Evolutionary conservation across 1,140 invertebrate genomes (phyloP).

Genomic region (Trigoniulus corallinus): DNA sequence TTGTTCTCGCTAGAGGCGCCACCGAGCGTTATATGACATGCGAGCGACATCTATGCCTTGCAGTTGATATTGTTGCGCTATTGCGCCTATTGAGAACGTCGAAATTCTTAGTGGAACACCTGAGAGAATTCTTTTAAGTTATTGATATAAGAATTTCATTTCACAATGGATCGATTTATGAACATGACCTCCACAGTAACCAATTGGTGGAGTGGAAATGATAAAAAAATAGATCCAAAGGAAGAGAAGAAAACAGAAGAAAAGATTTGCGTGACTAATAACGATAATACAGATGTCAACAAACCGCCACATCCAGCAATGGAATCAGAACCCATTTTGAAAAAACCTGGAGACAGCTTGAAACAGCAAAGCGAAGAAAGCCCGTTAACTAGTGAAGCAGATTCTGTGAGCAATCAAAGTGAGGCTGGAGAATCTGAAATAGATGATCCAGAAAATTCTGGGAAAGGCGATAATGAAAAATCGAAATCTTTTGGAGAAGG

Average conservation of each 20-base stretch:
- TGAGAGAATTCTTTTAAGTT: no score
- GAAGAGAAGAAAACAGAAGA: conserved; percentile 1
- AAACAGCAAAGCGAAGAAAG: conserved; percentile 1
- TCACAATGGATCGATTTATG: conserved; percentile 3
- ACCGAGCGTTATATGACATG: no score
- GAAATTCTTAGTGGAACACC: no score
- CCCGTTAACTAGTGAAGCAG: conserved; percentile 2
- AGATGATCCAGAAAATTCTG: neutral
- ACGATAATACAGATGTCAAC: neutral
- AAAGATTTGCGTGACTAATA: neutral
- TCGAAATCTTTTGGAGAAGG: neutral
- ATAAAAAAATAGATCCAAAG: conserved; percentile 13
- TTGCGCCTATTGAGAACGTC: no score
- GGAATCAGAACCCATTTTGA: neutral
- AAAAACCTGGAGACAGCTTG: conserved; percentile 3
- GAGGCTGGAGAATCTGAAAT: neutral
- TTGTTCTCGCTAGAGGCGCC: no score
- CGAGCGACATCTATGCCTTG: no score
- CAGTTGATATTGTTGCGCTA: no score
- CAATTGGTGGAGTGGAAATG: conserved; percentile 11
- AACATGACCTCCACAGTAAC: neutral
- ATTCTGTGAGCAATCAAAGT: conserved; percentile 2
- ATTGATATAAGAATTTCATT: no score
- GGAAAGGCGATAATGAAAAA: neutral
- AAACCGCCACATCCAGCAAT: conserved; percentile 1